A percentile compares a stretch with the other conserved stretches of the same genome.
Evolutionary conservation across 2,888 invertebrate species (phyloP).

Genomic region (Baronia brevicornis): DNA sequence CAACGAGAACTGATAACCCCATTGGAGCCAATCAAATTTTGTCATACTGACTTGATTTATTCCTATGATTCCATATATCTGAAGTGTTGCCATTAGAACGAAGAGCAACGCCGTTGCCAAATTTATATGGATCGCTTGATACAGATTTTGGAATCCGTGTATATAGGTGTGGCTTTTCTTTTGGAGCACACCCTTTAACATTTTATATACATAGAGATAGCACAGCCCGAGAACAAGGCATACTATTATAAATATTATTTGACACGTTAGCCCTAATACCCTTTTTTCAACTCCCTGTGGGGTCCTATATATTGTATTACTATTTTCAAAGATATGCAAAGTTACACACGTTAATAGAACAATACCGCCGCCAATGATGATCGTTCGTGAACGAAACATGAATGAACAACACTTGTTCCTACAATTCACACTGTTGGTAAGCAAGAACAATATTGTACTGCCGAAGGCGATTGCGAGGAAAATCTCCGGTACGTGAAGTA

Average conservation of each 20-base stretch:
- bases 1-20: conserved; percentile 92
- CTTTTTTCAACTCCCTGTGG: conserved; percentile 68
- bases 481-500: conserved; percentile 90
- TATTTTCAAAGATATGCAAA: conserved; percentile 85
- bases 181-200: conserved; percentile 82
- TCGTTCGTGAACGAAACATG: conserved; percentile 84
- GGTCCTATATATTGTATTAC: conserved; percentile 63
- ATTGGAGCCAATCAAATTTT: conserved; percentile 91
- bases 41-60: conserved; percentile 74
- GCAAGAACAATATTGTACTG: conserved; percentile 87
- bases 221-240: conserved; percentile 88
- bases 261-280: conserved; percentile 85
- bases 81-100: conserved; percentile 86
- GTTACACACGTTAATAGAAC: conserved; percentile 88
- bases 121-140: conserved; percentile 92
- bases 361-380: conserved; percentile 85
- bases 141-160: conserved; percentile 86
- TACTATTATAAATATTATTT: conserved; percentile 89
- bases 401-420: conserved; percentile 81
- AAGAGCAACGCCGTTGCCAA: conserved; percentile 91
- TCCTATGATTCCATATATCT: conserved; percentile 83
- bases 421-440: conserved; percentile 86
- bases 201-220: conserved; percentile 89
- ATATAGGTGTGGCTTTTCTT: conserved; percentile 87
- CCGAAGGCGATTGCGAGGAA: conserved; percentile 93